Evolutionary conservation across 2,888 invertebrate species (phyloP).

Genomic region (Dynastes maya): DNA sequence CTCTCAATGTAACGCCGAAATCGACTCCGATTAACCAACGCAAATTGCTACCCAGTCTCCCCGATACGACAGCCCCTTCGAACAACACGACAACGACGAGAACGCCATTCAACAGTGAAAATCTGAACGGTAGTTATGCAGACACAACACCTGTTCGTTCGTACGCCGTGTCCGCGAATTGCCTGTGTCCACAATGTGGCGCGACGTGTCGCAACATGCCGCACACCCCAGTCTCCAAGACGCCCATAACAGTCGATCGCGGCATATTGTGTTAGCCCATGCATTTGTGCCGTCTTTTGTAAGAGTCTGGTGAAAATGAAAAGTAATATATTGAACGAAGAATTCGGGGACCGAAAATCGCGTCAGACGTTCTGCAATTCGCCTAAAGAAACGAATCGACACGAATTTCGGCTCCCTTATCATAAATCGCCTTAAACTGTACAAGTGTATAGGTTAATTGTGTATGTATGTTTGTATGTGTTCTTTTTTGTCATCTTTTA

Average conservation of each 20-base stretch:
- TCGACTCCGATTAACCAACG: conserved; percentile 66
- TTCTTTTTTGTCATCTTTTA: conserved; percentile 34
- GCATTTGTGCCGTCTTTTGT: conserved; percentile 46
- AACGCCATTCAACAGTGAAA: conserved; percentile 60
- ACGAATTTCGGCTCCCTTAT: conserved; percentile 5
- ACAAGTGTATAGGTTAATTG: conserved; percentile 48
- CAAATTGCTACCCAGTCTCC: conserved; percentile 62
- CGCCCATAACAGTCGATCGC: conserved; percentile 69
- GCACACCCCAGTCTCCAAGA: conserved; percentile 68
- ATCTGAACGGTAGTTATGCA: conserved; percentile 63
- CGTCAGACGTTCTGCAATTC: not conserved
- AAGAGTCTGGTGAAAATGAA: conserved; percentile 40
- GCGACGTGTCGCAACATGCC: conserved; percentile 69
- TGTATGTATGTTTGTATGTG: conserved; percentile 47
- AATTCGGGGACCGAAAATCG: conserved; percentile 18
- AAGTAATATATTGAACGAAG: conserved; percentile 39
- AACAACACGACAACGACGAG: conserved; percentile 54
- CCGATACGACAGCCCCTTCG: conserved; percentile 53
- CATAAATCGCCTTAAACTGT: conserved; percentile 39
- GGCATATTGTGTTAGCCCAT: conserved; percentile 71
- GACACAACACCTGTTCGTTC: conserved; percentile 65
- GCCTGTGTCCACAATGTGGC: conserved; percentile 71
- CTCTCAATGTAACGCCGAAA: conserved; percentile 55
- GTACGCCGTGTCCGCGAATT: conserved; percentile 66
- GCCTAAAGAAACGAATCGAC: not conserved